Evolutionary conservation across 1,140 invertebrate species (phyloP).

Genomic region (Piezodorus guildinii): DNA sequence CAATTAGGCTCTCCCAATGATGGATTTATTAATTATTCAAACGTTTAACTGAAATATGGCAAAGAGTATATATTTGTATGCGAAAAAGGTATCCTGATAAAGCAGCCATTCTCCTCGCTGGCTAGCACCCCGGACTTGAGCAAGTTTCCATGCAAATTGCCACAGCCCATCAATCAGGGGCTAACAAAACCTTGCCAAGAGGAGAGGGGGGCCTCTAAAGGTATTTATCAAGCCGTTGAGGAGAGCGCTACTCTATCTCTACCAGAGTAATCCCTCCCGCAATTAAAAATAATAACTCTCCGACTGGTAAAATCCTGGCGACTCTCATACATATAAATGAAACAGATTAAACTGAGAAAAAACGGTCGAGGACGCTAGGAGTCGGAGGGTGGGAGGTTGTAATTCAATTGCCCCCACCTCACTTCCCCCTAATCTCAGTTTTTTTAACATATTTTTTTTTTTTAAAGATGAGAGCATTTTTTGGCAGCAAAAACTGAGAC

Average conservation of each 20-base stretch:
- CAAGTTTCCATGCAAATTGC: too few relatives aligned
- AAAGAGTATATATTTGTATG: too few relatives aligned
- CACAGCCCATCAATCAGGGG: too few relatives aligned
- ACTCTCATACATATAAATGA: slow-evolving; percentile 7
- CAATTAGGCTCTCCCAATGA: too few relatives aligned
- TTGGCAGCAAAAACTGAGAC: not conserved
- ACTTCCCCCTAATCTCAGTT: not conserved
- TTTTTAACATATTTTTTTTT: not conserved
- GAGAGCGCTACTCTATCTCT: too few relatives aligned
- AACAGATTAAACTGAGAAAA: slow-evolving; percentile 6
- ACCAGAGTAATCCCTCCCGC: not conserved
- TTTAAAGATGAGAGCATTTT: not conserved
- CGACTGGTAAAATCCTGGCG: not conserved
- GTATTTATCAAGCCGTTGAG: not conserved
- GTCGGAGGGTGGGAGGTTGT: not conserved
- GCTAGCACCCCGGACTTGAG: too few relatives aligned
- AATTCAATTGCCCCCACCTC: not conserved
- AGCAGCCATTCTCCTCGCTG: too few relatives aligned
- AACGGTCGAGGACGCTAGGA: not conserved
- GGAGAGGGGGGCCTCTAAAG: not conserved
- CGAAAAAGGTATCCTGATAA: too few relatives aligned
- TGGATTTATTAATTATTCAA: too few relatives aligned
- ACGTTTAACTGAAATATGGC: too few relatives aligned
- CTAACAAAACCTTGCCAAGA: too few relatives aligned
- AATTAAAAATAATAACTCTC: slow-evolving; percentile 6